These are phyloP conservation scores for Metopolophium dirhodum DNA, from an alignment of 1,140 invertebrate genomes.

Conservation along the genomic window DNA sequence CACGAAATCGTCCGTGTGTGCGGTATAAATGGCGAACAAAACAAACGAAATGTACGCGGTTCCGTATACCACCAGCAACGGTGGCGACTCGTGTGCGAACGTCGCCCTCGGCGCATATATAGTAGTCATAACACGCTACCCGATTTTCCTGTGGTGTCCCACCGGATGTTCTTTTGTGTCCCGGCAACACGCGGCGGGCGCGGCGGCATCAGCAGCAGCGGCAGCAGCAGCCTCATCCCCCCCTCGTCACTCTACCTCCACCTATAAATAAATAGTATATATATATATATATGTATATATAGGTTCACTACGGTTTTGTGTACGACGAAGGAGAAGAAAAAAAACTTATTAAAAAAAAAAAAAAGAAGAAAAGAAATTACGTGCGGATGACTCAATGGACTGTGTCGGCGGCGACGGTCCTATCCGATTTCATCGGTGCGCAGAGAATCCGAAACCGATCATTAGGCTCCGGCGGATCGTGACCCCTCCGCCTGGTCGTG, in stretches of 20 bases:
- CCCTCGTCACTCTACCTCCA: neutral
- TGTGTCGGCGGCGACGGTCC: slow-evolving; percentile 44
- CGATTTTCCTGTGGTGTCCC: slow-evolving; percentile 57
- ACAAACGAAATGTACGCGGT: neutral
- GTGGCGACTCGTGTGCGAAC: slow-evolving; percentile 31
- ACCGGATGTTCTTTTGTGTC: slow-evolving; percentile 57
- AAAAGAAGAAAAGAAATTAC: slow-evolving; percentile 37
- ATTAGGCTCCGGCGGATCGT: slow-evolving; percentile 54
- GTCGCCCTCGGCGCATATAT: neutral
- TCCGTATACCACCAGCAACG: neutral
- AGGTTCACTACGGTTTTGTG: slow-evolving; percentile 1
- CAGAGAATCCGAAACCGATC: slow-evolving; percentile 55
- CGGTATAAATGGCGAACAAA: neutral
- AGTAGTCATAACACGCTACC: slow-evolving; percentile 57
- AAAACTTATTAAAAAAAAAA: slow-evolving; percentile 23
- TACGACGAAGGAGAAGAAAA: neutral
- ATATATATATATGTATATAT: neutral
- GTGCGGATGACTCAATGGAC: slow-evolving; percentile 55
- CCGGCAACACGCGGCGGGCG: slow-evolving; percentile 2
- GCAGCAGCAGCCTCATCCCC: slow-evolving; percentile 40
- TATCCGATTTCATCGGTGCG: slow-evolving; percentile 56
- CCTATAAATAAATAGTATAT: neutral
- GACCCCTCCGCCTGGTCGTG: slow-evolving; percentile 20
- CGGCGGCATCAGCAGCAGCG: neutral
- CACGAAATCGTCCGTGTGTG: neutral